A percentile compares a stretch with the other conserved stretches of the same genome.
Conservation (phyloP, 2,797 vertebrate genomes). For the Borostomias antarcticus region DNA sequence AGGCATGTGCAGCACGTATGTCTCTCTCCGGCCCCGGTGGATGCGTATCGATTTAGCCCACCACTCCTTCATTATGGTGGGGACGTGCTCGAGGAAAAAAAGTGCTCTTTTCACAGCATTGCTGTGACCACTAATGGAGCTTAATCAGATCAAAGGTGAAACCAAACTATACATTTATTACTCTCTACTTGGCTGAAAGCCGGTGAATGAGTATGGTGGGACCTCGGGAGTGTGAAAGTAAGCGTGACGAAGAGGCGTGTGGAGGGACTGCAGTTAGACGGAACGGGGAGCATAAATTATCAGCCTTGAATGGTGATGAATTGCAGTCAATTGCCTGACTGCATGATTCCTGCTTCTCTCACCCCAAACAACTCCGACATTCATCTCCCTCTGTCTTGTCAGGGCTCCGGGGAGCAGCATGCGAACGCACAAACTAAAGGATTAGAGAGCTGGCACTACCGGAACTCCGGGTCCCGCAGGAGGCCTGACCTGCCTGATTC, state of each 20-base stretch:
- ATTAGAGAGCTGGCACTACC: conserved; percentile 29
- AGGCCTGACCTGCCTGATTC: neutral
- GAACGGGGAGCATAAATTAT: conserved; percentile 3
- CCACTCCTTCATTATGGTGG: conserved; percentile 7
- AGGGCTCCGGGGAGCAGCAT: conserved; percentile 4
- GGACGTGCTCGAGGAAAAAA: conserved; percentile 17
- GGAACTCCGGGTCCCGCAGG: conserved; percentile 13
- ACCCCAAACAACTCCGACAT: conserved; percentile 38
- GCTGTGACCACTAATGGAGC: neutral
- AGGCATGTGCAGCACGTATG: conserved; percentile 16
- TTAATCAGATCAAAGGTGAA: conserved; percentile 26
- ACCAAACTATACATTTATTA: neutral
- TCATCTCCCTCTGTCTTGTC: conserved; percentile 24
- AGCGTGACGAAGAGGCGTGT: neutral
- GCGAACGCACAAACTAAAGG: conserved; percentile 28
- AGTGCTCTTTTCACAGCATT: neutral
- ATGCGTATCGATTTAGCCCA: conserved; percentile 36
- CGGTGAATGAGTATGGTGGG: neutral
- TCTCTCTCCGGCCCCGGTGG: conserved; percentile 14
- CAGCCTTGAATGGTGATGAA: conserved; percentile 47
- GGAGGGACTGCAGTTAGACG: neutral
- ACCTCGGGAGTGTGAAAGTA: neutral
- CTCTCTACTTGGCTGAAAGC: neutral
- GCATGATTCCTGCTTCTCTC: conserved; percentile 23
- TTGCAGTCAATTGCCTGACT: conserved; percentile 41